phyloP scores from a whole-genome alignment of 2,888 invertebrate genomes.

The Cryptus armator region DNA sequence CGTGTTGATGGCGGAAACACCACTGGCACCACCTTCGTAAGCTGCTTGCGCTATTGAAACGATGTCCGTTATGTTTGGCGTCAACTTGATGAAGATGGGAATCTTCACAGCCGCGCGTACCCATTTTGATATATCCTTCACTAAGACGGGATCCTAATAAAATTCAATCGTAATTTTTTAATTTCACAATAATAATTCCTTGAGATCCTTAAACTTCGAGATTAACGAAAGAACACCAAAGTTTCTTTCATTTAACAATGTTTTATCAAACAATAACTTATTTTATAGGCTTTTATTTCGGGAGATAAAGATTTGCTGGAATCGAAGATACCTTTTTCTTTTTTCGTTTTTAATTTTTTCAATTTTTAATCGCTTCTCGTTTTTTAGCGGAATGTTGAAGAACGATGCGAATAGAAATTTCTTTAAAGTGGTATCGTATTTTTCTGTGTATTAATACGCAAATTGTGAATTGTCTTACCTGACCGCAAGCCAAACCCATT shows the following conservation, averaged over 20 bases:
- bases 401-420: background rate
- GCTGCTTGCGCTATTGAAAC: constrained; percentile 96
- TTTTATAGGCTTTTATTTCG: too few species aligned
- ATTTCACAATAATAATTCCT: too few species aligned
- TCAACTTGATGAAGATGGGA: constrained; percentile 98
- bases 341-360: too few species aligned
- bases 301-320: too few species aligned
- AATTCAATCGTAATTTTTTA: too few species aligned
- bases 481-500: constrained; percentile 99
- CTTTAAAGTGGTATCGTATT: too few species aligned
- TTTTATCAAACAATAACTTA: too few species aligned
- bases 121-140: constrained; percentile 96
- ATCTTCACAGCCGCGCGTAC: constrained; percentile 94
- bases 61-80: constrained; percentile 98
- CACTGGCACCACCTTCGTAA: constrained; percentile 94
- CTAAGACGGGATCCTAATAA: constrained; percentile 92
- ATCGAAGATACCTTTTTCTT: too few species aligned
- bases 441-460: background rate
- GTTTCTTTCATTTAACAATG: too few species aligned
- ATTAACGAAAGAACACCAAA: too few species aligned
- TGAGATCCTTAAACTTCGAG: background rate
- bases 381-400: too few species aligned
- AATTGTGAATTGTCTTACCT: constrained; percentile 86
- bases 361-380: too few species aligned
- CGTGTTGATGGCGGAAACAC: constrained; percentile 99